These are phyloP conservation scores for Danaus plexippus DNA, from an alignment of 1,140 invertebrate genomes.

Conservation along the genomic window DNA sequence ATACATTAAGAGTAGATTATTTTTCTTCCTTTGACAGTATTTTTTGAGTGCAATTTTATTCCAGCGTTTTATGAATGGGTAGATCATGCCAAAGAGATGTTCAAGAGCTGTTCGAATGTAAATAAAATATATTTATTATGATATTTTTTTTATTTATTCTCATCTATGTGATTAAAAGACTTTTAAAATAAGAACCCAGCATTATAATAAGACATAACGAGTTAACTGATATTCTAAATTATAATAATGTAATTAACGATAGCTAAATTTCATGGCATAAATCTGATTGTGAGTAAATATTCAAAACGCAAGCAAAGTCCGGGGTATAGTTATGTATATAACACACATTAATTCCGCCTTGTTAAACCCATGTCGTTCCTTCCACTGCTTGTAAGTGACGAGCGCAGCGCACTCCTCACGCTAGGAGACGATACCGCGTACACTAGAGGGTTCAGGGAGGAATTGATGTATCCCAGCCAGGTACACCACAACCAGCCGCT, in stretches of 20 bases:
- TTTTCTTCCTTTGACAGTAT: constrained; percentile 45
- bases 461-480: constrained; percentile 83
- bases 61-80: constrained; percentile 41
- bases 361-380: constrained; percentile 21
- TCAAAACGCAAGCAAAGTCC: no score
- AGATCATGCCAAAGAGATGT: constrained; percentile 64
- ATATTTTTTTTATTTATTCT: constrained; percentile 22
- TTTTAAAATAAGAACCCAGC: no score
- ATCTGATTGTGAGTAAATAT: no score
- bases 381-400: constrained; percentile 28
- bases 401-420: constrained; percentile 71
- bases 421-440: constrained; percentile 75
- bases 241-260: no score
- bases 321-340: no score
- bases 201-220: no score
- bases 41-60: constrained; percentile 62
- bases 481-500: constrained; percentile 40
- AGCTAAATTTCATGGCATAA: no score
- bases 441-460: constrained; percentile 80
- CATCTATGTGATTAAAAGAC: no score
- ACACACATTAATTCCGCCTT: constrained; percentile 6
- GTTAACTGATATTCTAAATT: no score
- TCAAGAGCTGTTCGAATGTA: constrained; percentile 51
- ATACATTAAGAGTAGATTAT: constrained; percentile 27
- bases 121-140: constrained; percentile 64